These are phyloP conservation scores for Agrochola macilenta DNA, from an alignment of 2,888 invertebrate genomes.

Conservation along the genomic window DNA sequence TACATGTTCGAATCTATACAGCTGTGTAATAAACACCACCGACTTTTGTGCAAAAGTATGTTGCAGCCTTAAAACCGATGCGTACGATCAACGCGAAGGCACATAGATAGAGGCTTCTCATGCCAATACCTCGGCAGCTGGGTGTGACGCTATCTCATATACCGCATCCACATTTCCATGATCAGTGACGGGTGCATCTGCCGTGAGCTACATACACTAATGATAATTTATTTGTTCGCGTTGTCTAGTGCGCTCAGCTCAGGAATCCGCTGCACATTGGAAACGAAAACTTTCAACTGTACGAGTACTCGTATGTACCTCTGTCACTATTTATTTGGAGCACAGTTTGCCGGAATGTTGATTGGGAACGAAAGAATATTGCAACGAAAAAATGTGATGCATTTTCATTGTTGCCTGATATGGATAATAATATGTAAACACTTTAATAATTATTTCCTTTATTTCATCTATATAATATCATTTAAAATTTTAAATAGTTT, in stretches of 20 bases:
- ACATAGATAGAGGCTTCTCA: neutral
- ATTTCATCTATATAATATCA: too few species aligned
- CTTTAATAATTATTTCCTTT: neutral
- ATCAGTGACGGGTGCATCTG: constrained; percentile 72
- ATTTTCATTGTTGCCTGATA: constrained; percentile 13
- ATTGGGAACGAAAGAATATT: constrained; percentile 57
- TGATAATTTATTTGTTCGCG: constrained; percentile 85
- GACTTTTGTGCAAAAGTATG: too few species aligned
- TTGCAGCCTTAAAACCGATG: too few species aligned
- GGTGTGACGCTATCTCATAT: neutral
- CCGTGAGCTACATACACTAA: constrained; percentile 83
- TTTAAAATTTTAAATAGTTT: too few species aligned
- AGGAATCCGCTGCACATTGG: constrained; percentile 62
- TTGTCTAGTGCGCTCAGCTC: constrained; percentile 64
- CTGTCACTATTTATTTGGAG: constrained; percentile 59
- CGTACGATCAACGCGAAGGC: too few species aligned
- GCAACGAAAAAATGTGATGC: constrained; percentile 3
- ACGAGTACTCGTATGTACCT: constrained; percentile 42
- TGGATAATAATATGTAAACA: neutral
- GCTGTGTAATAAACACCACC: too few species aligned
- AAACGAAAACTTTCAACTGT: constrained; percentile 65
- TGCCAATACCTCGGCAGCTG: neutral
- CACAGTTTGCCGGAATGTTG: constrained; percentile 49
- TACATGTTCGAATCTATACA: too few species aligned
- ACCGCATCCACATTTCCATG: constrained; percentile 67